These are phyloP conservation scores for Okapia johnstoni DNA, from an alignment of 2,113 vertebrate genomes.

Conservation along the genomic window DNA sequence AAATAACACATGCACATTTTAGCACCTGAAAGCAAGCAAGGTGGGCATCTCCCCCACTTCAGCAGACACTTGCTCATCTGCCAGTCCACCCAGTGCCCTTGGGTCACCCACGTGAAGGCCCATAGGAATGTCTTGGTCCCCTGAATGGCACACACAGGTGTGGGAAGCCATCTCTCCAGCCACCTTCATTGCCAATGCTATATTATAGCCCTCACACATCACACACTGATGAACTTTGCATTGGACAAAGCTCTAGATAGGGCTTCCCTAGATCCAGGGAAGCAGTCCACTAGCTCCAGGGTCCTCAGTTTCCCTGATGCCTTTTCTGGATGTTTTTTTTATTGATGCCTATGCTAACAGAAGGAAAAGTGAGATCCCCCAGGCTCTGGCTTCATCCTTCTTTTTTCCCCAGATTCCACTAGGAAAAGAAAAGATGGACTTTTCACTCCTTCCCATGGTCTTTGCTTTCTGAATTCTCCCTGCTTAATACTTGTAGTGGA, in stretches of 20 bases:
- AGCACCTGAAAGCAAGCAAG: neutral
- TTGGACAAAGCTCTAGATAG: neutral
- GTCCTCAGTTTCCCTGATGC: neutral
- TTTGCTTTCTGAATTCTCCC: neutral
- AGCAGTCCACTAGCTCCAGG: neutral
- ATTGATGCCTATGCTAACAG: neutral
- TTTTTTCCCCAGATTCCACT: neutral
- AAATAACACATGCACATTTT: neutral
- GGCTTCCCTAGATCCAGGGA: neutral
- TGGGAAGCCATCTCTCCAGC: neutral
- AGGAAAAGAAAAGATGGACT: neutral
- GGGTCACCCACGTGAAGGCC: neutral
- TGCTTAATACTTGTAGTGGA: neutral
- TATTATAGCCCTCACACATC: accelerated
- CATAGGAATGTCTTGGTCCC: neutral
- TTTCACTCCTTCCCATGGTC: neutral
- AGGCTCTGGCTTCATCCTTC: neutral
- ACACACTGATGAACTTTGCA: neutral
- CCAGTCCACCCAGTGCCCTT: neutral
- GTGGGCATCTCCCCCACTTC: neutral
- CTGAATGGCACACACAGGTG: neutral
- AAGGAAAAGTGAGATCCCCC: neutral
- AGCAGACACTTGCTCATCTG: neutral
- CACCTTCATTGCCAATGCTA: neutral
- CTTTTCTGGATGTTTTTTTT: neutral